phyloP scores from a whole-genome alignment of 1,140 invertebrate genomes.

The Littorina saxatilis region DNA sequence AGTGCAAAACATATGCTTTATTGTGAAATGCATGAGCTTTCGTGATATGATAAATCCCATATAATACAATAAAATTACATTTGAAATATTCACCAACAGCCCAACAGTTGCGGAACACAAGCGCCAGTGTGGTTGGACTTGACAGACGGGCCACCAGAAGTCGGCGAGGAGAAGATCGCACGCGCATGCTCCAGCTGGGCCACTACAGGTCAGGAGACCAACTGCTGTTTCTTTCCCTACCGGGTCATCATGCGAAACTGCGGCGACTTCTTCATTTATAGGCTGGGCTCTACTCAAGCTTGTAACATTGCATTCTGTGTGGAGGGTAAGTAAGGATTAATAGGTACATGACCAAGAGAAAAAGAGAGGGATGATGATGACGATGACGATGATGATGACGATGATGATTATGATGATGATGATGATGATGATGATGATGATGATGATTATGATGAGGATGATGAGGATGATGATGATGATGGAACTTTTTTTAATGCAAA shows the following conservation, averaged over 20 bases:
- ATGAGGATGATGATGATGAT: too few relatives aligned
- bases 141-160: conserved; percentile 23
- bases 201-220: conserved; percentile 25
- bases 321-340: conserved; percentile 34
- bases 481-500: too few relatives aligned
- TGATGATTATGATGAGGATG: too few relatives aligned
- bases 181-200: conserved; percentile 51
- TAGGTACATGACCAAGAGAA: background rate
- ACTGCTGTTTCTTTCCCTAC: conserved; percentile 50
- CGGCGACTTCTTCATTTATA: conserved; percentile 51
- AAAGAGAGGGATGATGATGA: background rate
- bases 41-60: too few relatives aligned
- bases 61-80: too few relatives aligned
- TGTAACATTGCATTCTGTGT: conserved; percentile 55
- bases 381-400: too few relatives aligned
- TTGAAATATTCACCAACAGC: too few relatives aligned
- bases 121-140: conserved; percentile 50
- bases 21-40: too few relatives aligned
- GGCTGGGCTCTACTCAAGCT: conserved; percentile 41
- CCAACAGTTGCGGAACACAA: conserved; percentile 47
- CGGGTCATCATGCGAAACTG: conserved; percentile 52
- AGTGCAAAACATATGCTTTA: too few relatives aligned
- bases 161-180: conserved; percentile 36
- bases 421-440: too few relatives aligned
- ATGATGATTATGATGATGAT: too few relatives aligned